These are phyloP conservation scores for Hesperophylax magnus DNA, from an alignment of 1,140 invertebrate genomes.

Conservation along the genomic window DNA sequence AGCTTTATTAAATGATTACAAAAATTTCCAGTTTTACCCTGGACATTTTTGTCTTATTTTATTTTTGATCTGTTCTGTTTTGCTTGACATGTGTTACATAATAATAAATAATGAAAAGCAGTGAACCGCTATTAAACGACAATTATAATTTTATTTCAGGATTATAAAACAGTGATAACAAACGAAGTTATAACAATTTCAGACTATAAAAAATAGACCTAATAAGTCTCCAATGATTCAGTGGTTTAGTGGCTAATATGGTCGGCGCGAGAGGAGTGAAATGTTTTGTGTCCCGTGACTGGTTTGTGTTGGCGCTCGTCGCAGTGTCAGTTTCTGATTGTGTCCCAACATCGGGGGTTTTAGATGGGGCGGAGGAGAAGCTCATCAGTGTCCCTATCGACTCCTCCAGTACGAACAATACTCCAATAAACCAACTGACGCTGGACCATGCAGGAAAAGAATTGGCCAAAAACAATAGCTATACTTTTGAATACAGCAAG, in stretches of 20 bases:
- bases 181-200: too few species aligned
- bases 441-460: neutral
- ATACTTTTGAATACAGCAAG: slow-evolving; percentile 43
- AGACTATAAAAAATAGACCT: too few species aligned
- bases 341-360: neutral
- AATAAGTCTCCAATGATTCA: too few species aligned
- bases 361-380: neutral
- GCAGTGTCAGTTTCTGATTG: neutral
- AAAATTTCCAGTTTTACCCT: too few species aligned
- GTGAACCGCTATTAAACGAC: too few species aligned
- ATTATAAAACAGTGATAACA: too few species aligned
- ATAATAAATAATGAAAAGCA: too few species aligned
- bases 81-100: too few species aligned
- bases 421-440: neutral
- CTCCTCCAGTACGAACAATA: neutral
- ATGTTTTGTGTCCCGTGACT: neutral
- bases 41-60: too few species aligned
- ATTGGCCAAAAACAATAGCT: slow-evolving; percentile 40
- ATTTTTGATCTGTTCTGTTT: too few species aligned
- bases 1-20: too few species aligned
- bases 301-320: neutral
- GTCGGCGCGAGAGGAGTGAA: neutral
- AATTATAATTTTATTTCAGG: too few species aligned
- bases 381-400: neutral
- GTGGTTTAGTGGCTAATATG: neutral